Conservation (phyloP, 2,113 vertebrate species). For the Orycteropus afer region DNA sequence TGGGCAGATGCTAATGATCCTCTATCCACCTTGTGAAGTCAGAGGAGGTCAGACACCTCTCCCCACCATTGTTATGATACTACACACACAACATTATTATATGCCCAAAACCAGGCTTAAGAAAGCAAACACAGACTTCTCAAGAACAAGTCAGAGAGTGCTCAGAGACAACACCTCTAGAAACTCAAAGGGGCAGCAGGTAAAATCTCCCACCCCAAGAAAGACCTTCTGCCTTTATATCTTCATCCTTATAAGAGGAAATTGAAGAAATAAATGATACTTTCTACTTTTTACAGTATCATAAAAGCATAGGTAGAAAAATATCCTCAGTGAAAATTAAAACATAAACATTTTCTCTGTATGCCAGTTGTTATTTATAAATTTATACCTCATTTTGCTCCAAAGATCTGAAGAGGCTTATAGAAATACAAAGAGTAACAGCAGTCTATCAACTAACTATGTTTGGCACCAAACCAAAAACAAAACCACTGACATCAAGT, state of each 20-base stretch:
- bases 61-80: no score
- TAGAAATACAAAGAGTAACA: not conserved
- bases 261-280: fast-evolving
- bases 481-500: no score
- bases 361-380: not conserved
- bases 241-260: fast-evolving
- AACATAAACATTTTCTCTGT: not conserved
- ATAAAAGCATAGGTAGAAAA: no score
- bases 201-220: not conserved
- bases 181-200: not conserved
- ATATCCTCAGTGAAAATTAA: not conserved
- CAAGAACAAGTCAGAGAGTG: not conserved
- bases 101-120: fast-evolving
- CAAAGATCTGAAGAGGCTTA: not conserved
- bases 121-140: not conserved
- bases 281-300: fast-evolving
- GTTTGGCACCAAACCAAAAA: no score
- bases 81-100: not conserved
- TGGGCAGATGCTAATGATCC: no score
- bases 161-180: not conserved
- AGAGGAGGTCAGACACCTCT: no score
- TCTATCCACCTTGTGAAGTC: no score
- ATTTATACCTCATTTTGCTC: not conserved
- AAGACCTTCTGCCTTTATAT: not conserved
- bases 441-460: no score